Evolutionary conservation across 1,140 invertebrate genomes (phyloP).

Genomic region (Cyclargus thomasi): DNA sequence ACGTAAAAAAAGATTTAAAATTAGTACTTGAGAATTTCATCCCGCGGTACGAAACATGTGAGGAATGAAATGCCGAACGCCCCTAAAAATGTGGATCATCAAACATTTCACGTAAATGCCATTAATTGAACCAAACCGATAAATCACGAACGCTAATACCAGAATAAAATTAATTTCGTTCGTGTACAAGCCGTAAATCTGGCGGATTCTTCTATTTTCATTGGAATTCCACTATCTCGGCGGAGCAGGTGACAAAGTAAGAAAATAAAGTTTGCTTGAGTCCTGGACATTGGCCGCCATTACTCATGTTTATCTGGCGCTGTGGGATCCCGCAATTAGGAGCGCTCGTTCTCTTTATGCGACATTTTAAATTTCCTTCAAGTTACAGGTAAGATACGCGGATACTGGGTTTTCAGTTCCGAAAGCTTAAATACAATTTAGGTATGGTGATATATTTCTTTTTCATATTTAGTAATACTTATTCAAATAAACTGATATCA

Average conservation of each 20-base stretch:
- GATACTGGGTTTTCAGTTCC: background rate
- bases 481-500: no score
- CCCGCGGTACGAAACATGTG: no score
- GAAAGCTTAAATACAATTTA: background rate
- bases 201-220: constrained; percentile 15
- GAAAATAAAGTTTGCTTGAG: constrained; percentile 57
- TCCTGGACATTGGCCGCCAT: constrained; percentile 63
- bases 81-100: no score
- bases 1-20: no score
- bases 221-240: constrained; percentile 41
- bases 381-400: constrained; percentile 13
- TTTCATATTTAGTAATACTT: background rate
- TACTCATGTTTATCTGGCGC: constrained; percentile 68
- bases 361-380: constrained; percentile 31
- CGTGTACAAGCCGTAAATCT: constrained; percentile 17
- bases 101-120: background rate
- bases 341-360: constrained; percentile 41
- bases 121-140: background rate
- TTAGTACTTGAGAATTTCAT: no score
- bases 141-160: constrained; percentile 4
- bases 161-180: constrained; percentile 4
- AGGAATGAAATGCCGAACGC: no score
- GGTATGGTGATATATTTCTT: background rate
- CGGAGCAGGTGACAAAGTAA: constrained; percentile 65
- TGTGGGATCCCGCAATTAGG: constrained; percentile 57